Evolutionary conservation across 2,888 invertebrate species (phyloP).

Genomic region (Lacanobia wlatinum): DNA sequence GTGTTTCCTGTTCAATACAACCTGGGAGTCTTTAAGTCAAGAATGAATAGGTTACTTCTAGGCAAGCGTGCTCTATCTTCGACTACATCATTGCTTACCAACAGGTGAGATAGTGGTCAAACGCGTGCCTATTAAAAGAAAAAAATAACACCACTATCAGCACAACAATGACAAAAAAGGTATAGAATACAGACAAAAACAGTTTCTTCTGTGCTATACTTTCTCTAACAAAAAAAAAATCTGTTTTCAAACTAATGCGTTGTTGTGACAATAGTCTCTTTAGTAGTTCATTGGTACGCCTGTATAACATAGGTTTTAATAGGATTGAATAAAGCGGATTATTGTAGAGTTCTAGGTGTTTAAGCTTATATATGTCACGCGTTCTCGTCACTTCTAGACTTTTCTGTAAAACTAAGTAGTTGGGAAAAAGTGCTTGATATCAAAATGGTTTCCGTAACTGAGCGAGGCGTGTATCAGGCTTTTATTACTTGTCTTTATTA

Average conservation of each 20-base stretch:
- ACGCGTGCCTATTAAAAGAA: too few relatives aligned
- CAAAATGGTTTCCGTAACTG: neutral
- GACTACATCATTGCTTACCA: too few relatives aligned
- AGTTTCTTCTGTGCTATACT: conserved; percentile 12
- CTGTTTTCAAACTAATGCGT: neutral
- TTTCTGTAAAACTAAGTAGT: neutral
- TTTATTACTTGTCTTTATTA: neutral
- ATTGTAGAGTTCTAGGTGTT: conserved; percentile 37
- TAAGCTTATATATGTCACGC: conserved; percentile 32
- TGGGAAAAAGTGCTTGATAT: neutral
- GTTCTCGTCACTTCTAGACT: neutral
- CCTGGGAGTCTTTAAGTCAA: too few relatives aligned
- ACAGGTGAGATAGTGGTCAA: too few relatives aligned
- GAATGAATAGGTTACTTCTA: too few relatives aligned
- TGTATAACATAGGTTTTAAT: conserved; percentile 45
- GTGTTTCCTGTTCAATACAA: too few relatives aligned
- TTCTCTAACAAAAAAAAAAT: conserved; percentile 32
- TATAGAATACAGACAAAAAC: conserved; percentile 8
- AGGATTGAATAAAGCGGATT: conserved; percentile 58
- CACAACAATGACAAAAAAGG: conserved; percentile 1
- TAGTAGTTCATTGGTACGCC: conserved; percentile 15
- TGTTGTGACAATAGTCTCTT: conserved; percentile 28
- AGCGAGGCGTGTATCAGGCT: neutral
- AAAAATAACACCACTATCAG: conserved; percentile 11
- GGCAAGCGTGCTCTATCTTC: too few relatives aligned